phyloP scores from a whole-genome alignment of 2,888 invertebrate genomes.

The Phlogophora meticulosa region DNA sequence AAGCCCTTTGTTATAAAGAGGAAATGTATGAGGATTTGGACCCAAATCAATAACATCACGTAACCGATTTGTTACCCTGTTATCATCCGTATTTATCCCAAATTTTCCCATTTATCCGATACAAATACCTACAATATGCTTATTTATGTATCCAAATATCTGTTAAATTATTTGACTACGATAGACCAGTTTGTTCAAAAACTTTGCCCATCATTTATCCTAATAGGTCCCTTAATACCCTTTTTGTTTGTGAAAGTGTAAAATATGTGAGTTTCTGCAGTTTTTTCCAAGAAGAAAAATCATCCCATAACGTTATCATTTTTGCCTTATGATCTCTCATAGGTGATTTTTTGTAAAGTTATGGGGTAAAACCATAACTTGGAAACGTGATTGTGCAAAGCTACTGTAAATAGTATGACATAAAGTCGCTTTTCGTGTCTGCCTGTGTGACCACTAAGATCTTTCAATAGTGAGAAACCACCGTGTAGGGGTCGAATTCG shows the following conservation, averaged over 20 bases:
- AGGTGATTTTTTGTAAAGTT: neutral
- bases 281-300: slow-evolving; percentile 3
- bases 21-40: slow-evolving; percentile 7
- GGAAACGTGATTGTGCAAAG: neutral
- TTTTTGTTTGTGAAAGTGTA: slow-evolving; percentile 27
- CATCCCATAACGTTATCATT: slow-evolving; percentile 3
- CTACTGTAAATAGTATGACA: too few relatives aligned
- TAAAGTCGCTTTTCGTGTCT: too few relatives aligned
- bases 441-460: too few relatives aligned
- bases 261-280: slow-evolving; percentile 15
- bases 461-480: too few relatives aligned
- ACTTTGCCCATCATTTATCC: slow-evolving; percentile 27
- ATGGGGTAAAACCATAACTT: neutral
- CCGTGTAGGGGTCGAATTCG: too few relatives aligned
- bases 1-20: slow-evolving; percentile 22
- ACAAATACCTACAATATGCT: neutral
- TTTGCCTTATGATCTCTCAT: neutral
- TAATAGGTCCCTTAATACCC: slow-evolving; percentile 18
- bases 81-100: slow-evolving; percentile 24
- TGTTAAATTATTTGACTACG: slow-evolving; percentile 4
- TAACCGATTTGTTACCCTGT: slow-evolving; percentile 34
- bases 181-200: slow-evolving; percentile 13
- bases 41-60: slow-evolving; percentile 41
- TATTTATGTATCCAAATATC: slow-evolving; percentile 10
- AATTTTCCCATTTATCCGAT: slow-evolving; percentile 32